A percentile compares a stretch with the other conserved stretches of the same genome.
These are phyloP conservation scores for Peromyscus eremicus DNA, from an alignment of 2,797 vertebrate genomes.

Conservation along the genomic window DNA sequence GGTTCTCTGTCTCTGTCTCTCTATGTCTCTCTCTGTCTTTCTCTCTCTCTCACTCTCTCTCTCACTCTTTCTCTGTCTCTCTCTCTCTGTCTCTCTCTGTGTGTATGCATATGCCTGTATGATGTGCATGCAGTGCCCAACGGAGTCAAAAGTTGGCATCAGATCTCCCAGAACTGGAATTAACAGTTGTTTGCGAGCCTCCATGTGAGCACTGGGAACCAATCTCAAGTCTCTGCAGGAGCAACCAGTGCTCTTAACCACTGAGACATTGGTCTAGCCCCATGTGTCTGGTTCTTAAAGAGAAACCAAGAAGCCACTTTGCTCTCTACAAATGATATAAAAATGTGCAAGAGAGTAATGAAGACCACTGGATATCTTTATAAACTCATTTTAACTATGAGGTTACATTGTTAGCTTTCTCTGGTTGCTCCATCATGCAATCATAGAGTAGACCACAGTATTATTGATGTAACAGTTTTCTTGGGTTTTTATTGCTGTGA, in stretches of 20 bases:
- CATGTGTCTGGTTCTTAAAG: background rate
- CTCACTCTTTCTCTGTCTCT: too few relatives aligned
- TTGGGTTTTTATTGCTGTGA: background rate
- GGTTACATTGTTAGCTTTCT: background rate
- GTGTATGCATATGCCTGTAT: background rate
- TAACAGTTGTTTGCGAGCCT: background rate
- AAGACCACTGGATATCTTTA: background rate
- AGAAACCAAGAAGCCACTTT: background rate
- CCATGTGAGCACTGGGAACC: background rate
- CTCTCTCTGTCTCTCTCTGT: rapidly evolving
- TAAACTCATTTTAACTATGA: constrained; percentile 15
- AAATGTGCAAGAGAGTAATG: background rate
- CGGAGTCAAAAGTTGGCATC: background rate
- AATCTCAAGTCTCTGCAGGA: too few relatives aligned
- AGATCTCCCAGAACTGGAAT: background rate
- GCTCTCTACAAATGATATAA: background rate
- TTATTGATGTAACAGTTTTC: background rate
- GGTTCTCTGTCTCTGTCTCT: too few relatives aligned
- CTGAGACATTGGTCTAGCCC: background rate
- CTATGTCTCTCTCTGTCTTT: too few relatives aligned
- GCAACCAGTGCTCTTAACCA: background rate
- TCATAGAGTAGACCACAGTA: background rate
- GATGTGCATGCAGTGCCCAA: background rate
- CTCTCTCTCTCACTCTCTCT: too few relatives aligned
- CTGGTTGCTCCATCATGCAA: background rate